A percentile compares a stretch with the other conserved stretches of the same genome.
Conservation (phyloP, 2,113 vertebrate species). For the Recurvirostra avosetta region DNA sequence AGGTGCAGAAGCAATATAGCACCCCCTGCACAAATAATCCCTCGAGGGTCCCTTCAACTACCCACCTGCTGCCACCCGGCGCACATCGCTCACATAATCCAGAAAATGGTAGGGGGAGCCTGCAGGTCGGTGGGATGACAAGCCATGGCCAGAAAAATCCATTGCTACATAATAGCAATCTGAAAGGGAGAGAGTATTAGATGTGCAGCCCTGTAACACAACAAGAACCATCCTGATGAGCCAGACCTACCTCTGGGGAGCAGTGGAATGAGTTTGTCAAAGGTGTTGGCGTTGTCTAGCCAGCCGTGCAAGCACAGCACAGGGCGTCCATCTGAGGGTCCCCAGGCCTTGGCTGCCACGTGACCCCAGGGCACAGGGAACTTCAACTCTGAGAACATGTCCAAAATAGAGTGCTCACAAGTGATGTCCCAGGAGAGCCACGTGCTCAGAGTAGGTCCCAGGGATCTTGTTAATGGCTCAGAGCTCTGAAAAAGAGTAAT, state of each 20-base stretch:
- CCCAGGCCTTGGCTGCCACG: slow-evolving; percentile 85
- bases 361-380: slow-evolving; percentile 89
- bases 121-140: slow-evolving; percentile 82
- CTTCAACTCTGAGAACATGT: slow-evolving; percentile 76
- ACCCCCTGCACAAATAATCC: background rate
- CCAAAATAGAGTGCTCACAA: background rate
- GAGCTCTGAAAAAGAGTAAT: slow-evolving; percentile 21
- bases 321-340: slow-evolving; percentile 72
- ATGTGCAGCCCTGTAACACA: background rate
- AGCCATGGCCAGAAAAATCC: slow-evolving; percentile 87
- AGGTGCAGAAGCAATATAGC: background rate
- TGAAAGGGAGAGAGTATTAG: slow-evolving; percentile 41
- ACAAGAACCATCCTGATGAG: background rate
- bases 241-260: slow-evolving; percentile 81
- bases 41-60: background rate
- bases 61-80: slow-evolving; percentile 77
- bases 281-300: slow-evolving; percentile 89
- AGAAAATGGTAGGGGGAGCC: slow-evolving; percentile 78
- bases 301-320: slow-evolving; percentile 91
- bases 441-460: background rate
- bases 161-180: slow-evolving; percentile 82
- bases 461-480: slow-evolving; percentile 10
- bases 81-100: slow-evolving; percentile 79
- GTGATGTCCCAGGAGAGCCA: background rate
- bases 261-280: slow-evolving; percentile 85